These are phyloP conservation scores for Uromys caudimaculatus DNA, from an alignment of 2,797 vertebrate genomes.

Conservation along the genomic window DNA sequence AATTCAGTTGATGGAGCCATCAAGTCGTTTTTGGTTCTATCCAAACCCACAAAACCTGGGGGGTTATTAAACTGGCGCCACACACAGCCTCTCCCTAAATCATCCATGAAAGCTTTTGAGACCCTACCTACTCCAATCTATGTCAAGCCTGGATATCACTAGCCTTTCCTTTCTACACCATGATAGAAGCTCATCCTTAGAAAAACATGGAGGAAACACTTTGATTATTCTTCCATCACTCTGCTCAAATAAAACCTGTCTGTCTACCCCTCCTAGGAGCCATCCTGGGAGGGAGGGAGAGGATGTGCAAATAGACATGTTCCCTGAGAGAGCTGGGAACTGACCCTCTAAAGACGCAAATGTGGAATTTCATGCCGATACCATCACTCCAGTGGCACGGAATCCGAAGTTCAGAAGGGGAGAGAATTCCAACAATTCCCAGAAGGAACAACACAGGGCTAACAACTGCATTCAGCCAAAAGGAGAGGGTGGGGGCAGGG, in stretches of 20 bases:
- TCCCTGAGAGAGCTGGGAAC: not conserved
- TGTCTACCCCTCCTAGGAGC: not conserved
- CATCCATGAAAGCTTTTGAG: not conserved
- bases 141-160: not conserved
- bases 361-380: not conserved
- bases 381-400: fast-evolving
- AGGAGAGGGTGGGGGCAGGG: not conserved
- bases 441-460: not conserved
- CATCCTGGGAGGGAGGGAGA: too few species aligned
- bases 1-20: not conserved
- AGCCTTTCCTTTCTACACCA: not conserved
- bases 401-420: not conserved
- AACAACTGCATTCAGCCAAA: not conserved
- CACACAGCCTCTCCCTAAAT: not conserved
- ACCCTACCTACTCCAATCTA: not conserved
- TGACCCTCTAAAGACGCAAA: not conserved
- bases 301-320: not conserved
- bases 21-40: not conserved
- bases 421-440: fast-evolving
- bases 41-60: fast-evolving
- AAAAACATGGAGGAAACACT: not conserved
- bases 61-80: not conserved
- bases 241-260: conserved; percentile 12
- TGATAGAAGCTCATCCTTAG: not conserved
- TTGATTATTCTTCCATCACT: not conserved